These are phyloP conservation scores for Elymnias hypermnestra DNA, from an alignment of 1,140 invertebrate species.

Conservation along the genomic window DNA sequence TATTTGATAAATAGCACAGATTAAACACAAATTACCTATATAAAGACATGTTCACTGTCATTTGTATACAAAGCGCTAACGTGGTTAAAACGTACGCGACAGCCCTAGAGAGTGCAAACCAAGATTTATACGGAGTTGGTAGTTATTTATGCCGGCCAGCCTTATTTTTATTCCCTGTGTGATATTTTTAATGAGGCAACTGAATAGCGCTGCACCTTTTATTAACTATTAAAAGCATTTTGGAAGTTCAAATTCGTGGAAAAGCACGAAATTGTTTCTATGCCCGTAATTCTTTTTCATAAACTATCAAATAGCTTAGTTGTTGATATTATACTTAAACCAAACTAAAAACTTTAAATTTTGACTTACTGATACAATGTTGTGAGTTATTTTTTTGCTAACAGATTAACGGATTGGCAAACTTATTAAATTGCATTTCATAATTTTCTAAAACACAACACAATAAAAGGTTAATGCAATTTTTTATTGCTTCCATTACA, in stretches of 20 bases:
- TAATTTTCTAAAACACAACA: too few species aligned
- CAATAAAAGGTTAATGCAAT: too few species aligned
- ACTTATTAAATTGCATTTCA: too few species aligned
- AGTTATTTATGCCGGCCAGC: constrained; percentile 59
- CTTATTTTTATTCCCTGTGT: constrained; percentile 44
- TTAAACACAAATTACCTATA: too few species aligned
- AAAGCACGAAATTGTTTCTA: constrained; percentile 17
- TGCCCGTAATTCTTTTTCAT: constrained; percentile 5
- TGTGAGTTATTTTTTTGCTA: too few species aligned
- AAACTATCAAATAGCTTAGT: neutral
- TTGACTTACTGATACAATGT: too few species aligned
- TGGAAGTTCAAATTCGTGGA: constrained; percentile 18
- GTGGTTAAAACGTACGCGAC: constrained; percentile 17
- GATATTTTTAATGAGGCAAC: constrained; percentile 36
- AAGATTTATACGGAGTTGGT: constrained; percentile 60
- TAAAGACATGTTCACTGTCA: too few species aligned
- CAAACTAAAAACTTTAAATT: too few species aligned
- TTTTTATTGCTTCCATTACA: too few species aligned
- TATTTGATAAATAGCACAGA: too few species aligned
- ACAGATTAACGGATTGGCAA: too few species aligned
- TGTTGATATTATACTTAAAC: too few species aligned
- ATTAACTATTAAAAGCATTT: constrained; percentile 28
- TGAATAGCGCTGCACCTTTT: constrained; percentile 27
- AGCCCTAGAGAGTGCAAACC: constrained; percentile 43
- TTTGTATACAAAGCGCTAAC: neutral